These are phyloP conservation scores for Apamea crenata DNA, from an alignment of 2,888 invertebrate genomes.

Conservation along the genomic window DNA sequence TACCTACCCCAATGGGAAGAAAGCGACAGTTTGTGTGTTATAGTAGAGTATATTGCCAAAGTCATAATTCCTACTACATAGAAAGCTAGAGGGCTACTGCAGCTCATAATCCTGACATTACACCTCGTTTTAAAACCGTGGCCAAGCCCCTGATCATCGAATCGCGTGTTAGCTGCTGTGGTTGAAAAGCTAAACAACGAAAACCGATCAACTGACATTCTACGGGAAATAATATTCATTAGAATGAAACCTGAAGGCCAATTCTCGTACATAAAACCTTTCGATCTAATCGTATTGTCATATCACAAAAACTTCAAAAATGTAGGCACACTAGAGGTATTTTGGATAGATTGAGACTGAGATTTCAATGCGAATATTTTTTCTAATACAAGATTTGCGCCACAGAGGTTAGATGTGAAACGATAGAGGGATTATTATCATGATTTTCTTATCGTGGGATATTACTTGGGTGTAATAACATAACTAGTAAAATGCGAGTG, in stretches of 20 bases:
- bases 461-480: not conserved
- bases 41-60: not conserved
- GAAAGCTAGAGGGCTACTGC: not conserved
- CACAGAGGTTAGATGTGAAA: not conserved
- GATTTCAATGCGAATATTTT: not conserved
- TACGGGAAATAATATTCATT: not conserved
- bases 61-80: not conserved
- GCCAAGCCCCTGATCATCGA: slow-evolving; percentile 5
- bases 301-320: not conserved
- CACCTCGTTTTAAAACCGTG: not conserved
- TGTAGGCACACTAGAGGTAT: too few species aligned
- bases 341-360: too few species aligned
- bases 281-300: not conserved
- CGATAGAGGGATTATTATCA: not conserved
- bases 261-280: not conserved
- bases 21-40: not conserved
- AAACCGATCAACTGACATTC: not conserved
- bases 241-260: not conserved
- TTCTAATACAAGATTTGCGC: not conserved
- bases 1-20: not conserved
- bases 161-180: slow-evolving; percentile 22
- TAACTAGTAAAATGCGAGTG: not conserved
- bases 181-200: slow-evolving; percentile 13
- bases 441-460: not conserved
- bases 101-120: not conserved